phyloP scores from a whole-genome alignment of 2,113 vertebrate genomes.

The Ageneiosus marmoratus region DNA sequence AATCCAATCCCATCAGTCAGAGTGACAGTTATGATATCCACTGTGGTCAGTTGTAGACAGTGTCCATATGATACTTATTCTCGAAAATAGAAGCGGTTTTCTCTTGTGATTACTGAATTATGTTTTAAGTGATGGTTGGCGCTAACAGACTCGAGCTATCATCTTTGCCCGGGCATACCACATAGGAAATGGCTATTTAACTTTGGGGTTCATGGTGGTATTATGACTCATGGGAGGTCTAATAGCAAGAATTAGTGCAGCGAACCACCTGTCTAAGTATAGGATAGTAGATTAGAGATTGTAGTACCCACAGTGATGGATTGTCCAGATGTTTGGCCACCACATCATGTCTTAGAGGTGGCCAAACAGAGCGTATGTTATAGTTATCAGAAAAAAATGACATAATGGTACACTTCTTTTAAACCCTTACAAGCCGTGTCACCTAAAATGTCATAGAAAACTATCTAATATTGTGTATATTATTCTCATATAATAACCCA shows the following conservation, averaged over 20 bases:
- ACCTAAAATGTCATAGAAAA: background rate
- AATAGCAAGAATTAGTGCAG: slow-evolving; percentile 12
- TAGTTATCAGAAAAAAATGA: background rate
- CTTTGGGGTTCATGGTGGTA: background rate
- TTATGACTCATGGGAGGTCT: slow-evolving; percentile 24
- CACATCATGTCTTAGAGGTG: background rate
- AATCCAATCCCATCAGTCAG: no score
- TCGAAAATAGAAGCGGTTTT: slow-evolving; percentile 36
- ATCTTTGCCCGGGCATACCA: slow-evolving; percentile 32
- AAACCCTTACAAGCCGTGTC: background rate
- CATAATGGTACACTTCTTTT: background rate
- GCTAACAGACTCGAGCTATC: slow-evolving; percentile 48
- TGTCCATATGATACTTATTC: background rate
- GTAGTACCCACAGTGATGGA: slow-evolving; percentile 33
- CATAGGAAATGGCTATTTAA: slow-evolving; percentile 35
- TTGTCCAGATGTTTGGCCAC: slow-evolving; percentile 16
- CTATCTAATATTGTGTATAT: background rate
- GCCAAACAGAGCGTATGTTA: background rate
- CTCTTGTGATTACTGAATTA: slow-evolving; percentile 47
- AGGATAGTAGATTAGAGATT: slow-evolving; percentile 5
- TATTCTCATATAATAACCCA: background rate
- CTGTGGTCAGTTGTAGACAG: background rate
- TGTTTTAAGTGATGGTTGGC: slow-evolving; percentile 42
- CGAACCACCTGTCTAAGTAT: background rate
- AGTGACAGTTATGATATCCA: background rate